Evolutionary conservation across 2,888 invertebrate species (phyloP).

Genomic region (Acleris sparsana): DNA sequence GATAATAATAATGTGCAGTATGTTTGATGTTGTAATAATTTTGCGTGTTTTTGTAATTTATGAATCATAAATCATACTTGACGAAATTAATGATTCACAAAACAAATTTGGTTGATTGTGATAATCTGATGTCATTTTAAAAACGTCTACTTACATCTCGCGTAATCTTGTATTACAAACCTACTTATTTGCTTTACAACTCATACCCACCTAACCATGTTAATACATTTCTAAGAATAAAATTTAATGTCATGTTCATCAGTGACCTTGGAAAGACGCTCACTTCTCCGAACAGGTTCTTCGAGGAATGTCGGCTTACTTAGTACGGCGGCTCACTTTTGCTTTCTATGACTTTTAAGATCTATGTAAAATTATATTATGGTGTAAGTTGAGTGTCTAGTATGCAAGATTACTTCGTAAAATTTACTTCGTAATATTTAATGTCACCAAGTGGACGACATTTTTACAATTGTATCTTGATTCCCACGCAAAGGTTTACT

Average conservation of each 20-base stretch:
- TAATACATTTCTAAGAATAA: conserved; percentile 41
- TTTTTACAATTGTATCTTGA: too few species aligned
- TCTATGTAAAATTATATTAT: not conserved
- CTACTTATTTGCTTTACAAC: conserved; percentile 1
- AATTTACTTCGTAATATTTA: too few species aligned
- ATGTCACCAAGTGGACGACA: too few species aligned
- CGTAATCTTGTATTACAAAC: not conserved
- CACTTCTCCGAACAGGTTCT: conserved; percentile 67
- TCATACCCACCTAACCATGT: conserved; percentile 25
- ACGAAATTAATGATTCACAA: too few species aligned
- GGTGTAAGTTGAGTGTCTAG: too few species aligned
- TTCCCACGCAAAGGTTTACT: too few species aligned
- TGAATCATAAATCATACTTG: too few species aligned
- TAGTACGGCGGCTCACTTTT: conserved; percentile 51
- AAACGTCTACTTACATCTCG: not conserved
- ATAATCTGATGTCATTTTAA: conserved; percentile 17
- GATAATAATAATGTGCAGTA: too few species aligned
- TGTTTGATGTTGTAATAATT: too few species aligned
- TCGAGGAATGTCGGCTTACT: conserved; percentile 54
- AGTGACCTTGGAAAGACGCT: conserved; percentile 70
- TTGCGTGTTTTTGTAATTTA: too few species aligned
- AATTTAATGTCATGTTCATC: conserved; percentile 56
- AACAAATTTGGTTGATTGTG: too few species aligned
- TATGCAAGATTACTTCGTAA: too few species aligned
- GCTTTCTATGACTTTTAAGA: conserved; percentile 49